Evolutionary conservation across 1,140 invertebrate species (phyloP), one percentile per base, ranked within the genome.

Genomic region (Temnothorax longispinosus): DNA sequence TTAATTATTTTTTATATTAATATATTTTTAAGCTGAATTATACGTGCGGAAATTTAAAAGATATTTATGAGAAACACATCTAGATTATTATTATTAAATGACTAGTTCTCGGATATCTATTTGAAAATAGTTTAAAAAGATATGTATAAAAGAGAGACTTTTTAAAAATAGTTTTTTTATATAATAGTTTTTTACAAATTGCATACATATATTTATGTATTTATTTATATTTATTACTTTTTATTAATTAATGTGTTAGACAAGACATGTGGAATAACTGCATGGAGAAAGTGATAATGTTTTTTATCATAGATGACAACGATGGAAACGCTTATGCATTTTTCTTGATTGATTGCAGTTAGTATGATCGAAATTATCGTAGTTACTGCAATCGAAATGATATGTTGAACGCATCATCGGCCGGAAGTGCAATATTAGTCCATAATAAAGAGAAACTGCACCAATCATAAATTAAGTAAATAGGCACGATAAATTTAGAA

Each of bases 381-480:
- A 80, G 82, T 62, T 58, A 44, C 18, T 35, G 47, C 5, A 69
- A 69, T 85, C 58, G 44, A 84, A 85, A 47, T 38, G 15, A 81
- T 76, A 50, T 74, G n/a, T 35, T 78, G 11, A n/a, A 41, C 27
- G 41, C 18, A 44, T 81, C 50, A 72, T 58, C 54, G 92, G 93
- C 93, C 93, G 92, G 90, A 86, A 81, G 92, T 93, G 93, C 93
- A 93, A 93, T 93, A 93, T 85, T 93, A 92, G 21, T 35, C 56
- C 41, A 27, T 86, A 87, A 62, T n/a, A 71, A 47, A 74, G 41
- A 18, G 8, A 58, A 78, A 65, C 32, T 52, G 35, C 64, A 64
- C 50, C 35, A 60, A 77, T 75, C 3, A 41, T 85, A 38, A 71
- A 64, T 21, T 88, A 86, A 86, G 35, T 89, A 75, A 50, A 56